Evolutionary conservation across 2,797 vertebrate genomes (phyloP), one percentile per base, ranked within the genome.

Genomic region (Hippoglossus hippoglossus): DNA sequence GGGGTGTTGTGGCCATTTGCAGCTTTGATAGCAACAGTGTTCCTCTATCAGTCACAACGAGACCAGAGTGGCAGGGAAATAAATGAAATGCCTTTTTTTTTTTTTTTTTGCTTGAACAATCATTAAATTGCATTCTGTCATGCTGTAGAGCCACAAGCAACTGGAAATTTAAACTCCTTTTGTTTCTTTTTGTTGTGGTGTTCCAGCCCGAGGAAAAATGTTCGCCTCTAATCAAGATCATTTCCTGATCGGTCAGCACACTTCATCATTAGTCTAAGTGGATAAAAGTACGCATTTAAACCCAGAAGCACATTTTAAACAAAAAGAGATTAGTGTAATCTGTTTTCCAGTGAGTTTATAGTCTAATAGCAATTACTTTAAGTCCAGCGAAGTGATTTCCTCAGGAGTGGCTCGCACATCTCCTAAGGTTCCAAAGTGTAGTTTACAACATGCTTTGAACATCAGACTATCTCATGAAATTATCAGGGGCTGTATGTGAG

Each of bases 311-410:
- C 63, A 56, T 25, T 73, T 73, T 68, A 79, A 83, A 79, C 60
- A 79, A 73, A 63, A 75, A 25, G 39, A 74, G 52, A 78, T 80
- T 67, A 59, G 52, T 67, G 55, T 69, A 80, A 83, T 88, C 60
- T 75, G 6, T 76, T 75, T 85, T 81, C 49, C 53, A 54, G 39
- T 54, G 4, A 79, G 52, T 72, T 71, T 73, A 26, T 34, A 63
- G 47, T 66, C 44, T 58, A 58, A 77, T 28, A 26, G 41, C 60
- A 53, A n/a, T 72, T 53, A 44, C 72, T 54, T 67, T 83, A 36
- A 73, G 73, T 28, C 22, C 53, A 58, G 22, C 63, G 2, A 66
- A 74, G 34, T 21, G n/a, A 63, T 73, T 78, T n/a, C 41, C 51
- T 12, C 12, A 0, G 59, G 53, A 81, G 63, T 58, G 57, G 22